Evolutionary conservation across 2,797 vertebrate species (phyloP).

Genomic region (Sebastes cheni): DNA sequence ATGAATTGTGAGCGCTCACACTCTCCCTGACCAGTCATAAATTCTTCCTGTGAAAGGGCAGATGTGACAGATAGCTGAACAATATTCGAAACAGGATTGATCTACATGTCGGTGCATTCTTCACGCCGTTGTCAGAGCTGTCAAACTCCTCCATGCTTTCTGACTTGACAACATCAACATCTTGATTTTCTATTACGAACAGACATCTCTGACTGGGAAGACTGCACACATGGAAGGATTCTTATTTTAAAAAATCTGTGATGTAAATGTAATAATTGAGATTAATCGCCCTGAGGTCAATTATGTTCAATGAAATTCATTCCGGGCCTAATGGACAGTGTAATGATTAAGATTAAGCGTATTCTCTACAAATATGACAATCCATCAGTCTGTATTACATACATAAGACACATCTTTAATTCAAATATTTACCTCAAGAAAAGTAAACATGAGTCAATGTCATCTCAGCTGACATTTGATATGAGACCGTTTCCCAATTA

Average conservation of each 20-base stretch:
- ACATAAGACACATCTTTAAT: neutral
- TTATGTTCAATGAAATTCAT: slow-evolving; percentile 34
- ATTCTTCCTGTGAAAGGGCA: slow-evolving; percentile 75
- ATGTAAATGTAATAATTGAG: slow-evolving; percentile 2
- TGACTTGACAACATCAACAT: slow-evolving; percentile 76
- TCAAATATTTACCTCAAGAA: slow-evolving; percentile 37
- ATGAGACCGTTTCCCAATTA: slow-evolving; percentile 26
- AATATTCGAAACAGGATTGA: slow-evolving; percentile 75
- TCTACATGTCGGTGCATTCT: slow-evolving; percentile 69
- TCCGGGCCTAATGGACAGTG: slow-evolving; percentile 26
- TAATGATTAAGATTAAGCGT: slow-evolving; percentile 32
- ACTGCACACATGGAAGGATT: neutral
- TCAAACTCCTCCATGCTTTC: slow-evolving; percentile 65
- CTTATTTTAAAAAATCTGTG: neutral
- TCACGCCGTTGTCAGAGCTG: slow-evolving; percentile 77
- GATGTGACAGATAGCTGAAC: slow-evolving; percentile 71
- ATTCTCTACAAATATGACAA: slow-evolving; percentile 20
- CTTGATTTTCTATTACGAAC: slow-evolving; percentile 73
- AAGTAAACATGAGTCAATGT: slow-evolving; percentile 23
- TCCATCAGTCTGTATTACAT: slow-evolving; percentile 25
- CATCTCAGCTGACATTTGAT: slow-evolving; percentile 12
- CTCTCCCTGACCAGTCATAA: slow-evolving; percentile 60
- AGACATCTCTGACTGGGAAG: slow-evolving; percentile 24
- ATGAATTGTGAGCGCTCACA: slow-evolving; percentile 57
- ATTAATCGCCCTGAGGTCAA: slow-evolving; percentile 21